Evolutionary conservation across 2,888 invertebrate species (phyloP), one percentile per base, ranked within the genome.

Genomic region (Lasioglossum zephyrum): DNA sequence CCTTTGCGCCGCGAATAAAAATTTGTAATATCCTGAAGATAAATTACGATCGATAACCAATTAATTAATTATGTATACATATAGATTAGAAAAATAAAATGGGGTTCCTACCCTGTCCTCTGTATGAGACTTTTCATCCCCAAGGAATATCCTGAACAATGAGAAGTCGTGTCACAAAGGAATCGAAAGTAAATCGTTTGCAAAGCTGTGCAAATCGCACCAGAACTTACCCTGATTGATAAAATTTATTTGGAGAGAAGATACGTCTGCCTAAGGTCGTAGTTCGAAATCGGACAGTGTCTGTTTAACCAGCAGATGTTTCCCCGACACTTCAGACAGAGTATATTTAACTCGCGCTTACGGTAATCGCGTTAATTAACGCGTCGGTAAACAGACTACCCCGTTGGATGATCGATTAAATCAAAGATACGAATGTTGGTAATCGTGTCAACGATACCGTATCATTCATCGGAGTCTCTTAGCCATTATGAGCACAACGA

Each of bases 321-420:
- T 63, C 31, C 16, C 16, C 13, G 60, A 6, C 66, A 66, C 66
- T 36, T 66, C 66, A 66, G 18, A 18, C 36, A 2, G 16, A 66
- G 60, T 49, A 57, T 13, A n/a, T 74, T 49, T 79, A 70, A 60
- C 73, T 16, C 26, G 22, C 44, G 82, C 75, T 82, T 75, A 49
- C 6, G 72, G n/a, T 57, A 82, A 82, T 82, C 73, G 69, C 26
- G 39, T 44, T 75, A 47, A 74, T 79, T 18, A 47, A 39, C 18
- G 11, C 8, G 36, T 16, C 18, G 31, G 81, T 72, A 81, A 76
- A 81, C 60, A 77, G 39, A 16, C 57, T 16, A 26, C 11, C 26
- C 26, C 26, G 36, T 47, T 41, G 26, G 16, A 2, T 18, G 57
- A 70, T 6, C 6, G 69, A 79, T 63, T 39, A 39, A 36, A 36